A percentile compares a stretch with the other conserved stretches of the same genome.
These are phyloP conservation scores for Porites cylindrica DNA, from an alignment of 92 coral and sea anemone genomes.

Conservation along the genomic window DNA sequence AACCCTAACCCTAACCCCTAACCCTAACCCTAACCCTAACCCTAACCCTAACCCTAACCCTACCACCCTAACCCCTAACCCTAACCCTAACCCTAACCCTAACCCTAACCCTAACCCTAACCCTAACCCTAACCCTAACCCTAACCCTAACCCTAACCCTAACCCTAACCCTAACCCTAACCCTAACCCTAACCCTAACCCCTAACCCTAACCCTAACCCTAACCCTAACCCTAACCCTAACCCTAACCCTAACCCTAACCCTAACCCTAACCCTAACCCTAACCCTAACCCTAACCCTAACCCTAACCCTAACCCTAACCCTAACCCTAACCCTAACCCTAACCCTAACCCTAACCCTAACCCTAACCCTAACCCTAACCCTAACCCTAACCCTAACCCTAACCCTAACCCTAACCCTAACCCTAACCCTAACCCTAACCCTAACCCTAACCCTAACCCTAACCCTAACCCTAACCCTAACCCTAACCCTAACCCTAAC, in stretches of 20 bases:
- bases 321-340: slow-evolving; percentile 57
- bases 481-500: slow-evolving; percentile 59
- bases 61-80: slow-evolving; percentile 37
- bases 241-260: slow-evolving; percentile 44
- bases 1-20: slow-evolving; percentile 28
- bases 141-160: slow-evolving; percentile 47
- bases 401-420: slow-evolving; percentile 38
- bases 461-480: slow-evolving; percentile 61
- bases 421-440: slow-evolving; percentile 40
- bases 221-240: slow-evolving; percentile 43
- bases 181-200: slow-evolving; percentile 27
- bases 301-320: slow-evolving; percentile 40
- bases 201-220: slow-evolving; percentile 40
- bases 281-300: slow-evolving; percentile 43
- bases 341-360: slow-evolving; percentile 41
- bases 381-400: slow-evolving; percentile 35
- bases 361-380: slow-evolving; percentile 31
- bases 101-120: slow-evolving; percentile 44
- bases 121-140: slow-evolving; percentile 42
- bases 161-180: slow-evolving; percentile 42
- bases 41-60: slow-evolving; percentile 35
- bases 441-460: slow-evolving; percentile 51
- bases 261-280: slow-evolving; percentile 47
- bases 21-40: slow-evolving; percentile 54
- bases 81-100: slow-evolving; percentile 42